Percentiles rank a stretch among this genome's conserved stretches.
phyloP scores from a whole-genome alignment of 2,113 vertebrate genomes.

The Barnardius zonarius region DNA sequence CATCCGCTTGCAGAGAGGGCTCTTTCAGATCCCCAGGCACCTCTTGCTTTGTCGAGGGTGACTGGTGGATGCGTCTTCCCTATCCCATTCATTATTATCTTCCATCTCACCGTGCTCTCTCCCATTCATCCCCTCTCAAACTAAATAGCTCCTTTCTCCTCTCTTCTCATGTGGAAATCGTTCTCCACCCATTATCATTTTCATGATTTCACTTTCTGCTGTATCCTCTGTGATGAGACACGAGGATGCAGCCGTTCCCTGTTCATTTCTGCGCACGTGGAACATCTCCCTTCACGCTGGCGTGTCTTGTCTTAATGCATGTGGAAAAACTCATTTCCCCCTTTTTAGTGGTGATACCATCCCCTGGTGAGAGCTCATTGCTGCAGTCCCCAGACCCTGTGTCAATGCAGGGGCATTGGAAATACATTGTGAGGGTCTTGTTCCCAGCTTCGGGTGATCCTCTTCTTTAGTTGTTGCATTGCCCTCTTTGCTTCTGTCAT shows the following conservation, averaged over 20 bases:
- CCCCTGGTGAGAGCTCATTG: not conserved
- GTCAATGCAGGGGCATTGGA: not conserved
- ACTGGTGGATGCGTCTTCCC: not conserved
- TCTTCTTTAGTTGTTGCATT: not conserved
- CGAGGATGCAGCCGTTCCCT: fast-evolving
- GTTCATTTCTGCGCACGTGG: not conserved
- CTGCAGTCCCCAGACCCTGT: not conserved
- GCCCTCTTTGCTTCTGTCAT: not conserved
- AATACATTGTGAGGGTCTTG: not conserved
- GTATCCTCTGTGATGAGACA: not conserved
- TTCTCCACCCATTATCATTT: constrained; percentile 53
- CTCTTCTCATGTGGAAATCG: constrained; percentile 54
- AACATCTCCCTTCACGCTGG: not conserved
- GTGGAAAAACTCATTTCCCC: constrained; percentile 58
- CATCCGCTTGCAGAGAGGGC: not conserved
- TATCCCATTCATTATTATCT: not conserved
- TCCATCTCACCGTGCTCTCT: not conserved
- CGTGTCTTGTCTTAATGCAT: constrained; percentile 37
- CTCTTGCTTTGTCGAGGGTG: not conserved
- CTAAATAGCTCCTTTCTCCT: constrained; percentile 56
- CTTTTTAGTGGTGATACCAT: not conserved
- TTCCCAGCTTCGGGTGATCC: not conserved
- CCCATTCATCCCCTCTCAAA: not conserved
- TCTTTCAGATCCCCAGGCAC: not conserved
- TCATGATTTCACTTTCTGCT: constrained; percentile 37